A percentile compares a stretch with the other conserved stretches of the same genome.
phyloP scores from a whole-genome alignment of 2,113 vertebrate genomes.

The Girardinichthys multiradiatus region DNA sequence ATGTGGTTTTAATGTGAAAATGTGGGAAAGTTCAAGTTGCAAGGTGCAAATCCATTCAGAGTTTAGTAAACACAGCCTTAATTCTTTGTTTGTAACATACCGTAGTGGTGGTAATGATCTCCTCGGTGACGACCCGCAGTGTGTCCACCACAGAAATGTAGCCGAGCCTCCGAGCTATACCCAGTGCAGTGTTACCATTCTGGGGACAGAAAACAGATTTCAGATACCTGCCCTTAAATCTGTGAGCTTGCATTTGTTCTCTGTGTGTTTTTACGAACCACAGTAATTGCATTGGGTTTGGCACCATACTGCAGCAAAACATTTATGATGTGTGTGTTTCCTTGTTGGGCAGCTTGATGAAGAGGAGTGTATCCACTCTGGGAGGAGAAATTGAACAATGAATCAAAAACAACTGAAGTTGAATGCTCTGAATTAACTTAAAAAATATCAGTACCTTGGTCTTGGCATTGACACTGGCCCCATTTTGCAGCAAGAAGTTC shows the following conservation, averaged over 20 bases:
- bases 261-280: slow-evolving; percentile 77
- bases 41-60: neutral
- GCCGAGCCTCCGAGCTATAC: slow-evolving; percentile 91
- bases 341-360: slow-evolving; percentile 97
- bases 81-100: slow-evolving; percentile 74
- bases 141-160: slow-evolving; percentile 99
- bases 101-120: slow-evolving; percentile 95
- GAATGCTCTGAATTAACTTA: neutral
- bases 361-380: slow-evolving; percentile 97
- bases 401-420: neutral
- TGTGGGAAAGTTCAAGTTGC: neutral
- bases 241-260: neutral
- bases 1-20: no score
- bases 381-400: neutral
- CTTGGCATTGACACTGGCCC: slow-evolving; percentile 91
- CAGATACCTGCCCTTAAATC: neutral
- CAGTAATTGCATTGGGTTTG: slow-evolving; percentile 92
- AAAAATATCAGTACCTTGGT: slow-evolving; percentile 86
- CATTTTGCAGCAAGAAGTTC: slow-evolving; percentile 94
- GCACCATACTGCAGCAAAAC: slow-evolving; percentile 92
- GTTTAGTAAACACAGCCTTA: neutral
- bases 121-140: slow-evolving; percentile 95
- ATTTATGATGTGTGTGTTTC: slow-evolving; percentile 98
- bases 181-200: slow-evolving; percentile 97
- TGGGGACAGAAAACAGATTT: slow-evolving; percentile 48